A percentile compares a stretch with the other conserved stretches of the same genome.
phyloP scores from a whole-genome alignment of 1,140 invertebrate species.

The Lepidotrigona ventralis region DNA sequence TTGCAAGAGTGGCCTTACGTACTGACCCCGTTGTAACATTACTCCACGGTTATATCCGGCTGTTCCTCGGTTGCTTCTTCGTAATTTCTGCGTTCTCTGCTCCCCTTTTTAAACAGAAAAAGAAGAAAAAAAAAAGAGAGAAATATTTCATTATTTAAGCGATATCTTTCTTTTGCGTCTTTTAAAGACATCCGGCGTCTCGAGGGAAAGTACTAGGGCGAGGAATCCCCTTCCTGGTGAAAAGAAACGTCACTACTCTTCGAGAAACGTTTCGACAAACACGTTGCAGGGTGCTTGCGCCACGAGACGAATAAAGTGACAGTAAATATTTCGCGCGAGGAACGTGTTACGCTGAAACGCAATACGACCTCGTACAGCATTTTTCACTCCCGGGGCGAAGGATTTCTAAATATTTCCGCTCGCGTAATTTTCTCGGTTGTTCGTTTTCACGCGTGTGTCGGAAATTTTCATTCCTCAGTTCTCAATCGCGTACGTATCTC shows the following conservation, averaged over 20 bases:
- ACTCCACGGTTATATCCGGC: not conserved
- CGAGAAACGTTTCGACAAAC: not conserved
- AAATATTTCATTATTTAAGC: slow-evolving; percentile 10
- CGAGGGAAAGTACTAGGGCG: not conserved
- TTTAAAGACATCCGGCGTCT: not conserved
- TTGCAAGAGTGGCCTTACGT: not conserved
- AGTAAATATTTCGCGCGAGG: not conserved
- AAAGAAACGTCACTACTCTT: not conserved
- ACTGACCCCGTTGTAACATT: not conserved
- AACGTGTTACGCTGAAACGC: not conserved
- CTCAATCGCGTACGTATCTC: not conserved
- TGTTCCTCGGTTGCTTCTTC: not conserved
- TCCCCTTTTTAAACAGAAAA: not conserved
- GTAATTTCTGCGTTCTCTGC: not conserved
- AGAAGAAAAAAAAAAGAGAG: too few species aligned
- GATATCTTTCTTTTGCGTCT: not conserved
- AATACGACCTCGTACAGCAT: not conserved
- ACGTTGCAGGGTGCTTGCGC: too few species aligned
- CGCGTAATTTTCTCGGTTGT: slow-evolving; percentile 4
- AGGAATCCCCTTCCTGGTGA: not conserved
- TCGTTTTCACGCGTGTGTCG: too few species aligned
- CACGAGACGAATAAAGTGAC: not conserved
- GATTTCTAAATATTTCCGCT: slow-evolving; percentile 4
- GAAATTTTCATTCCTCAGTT: not conserved
- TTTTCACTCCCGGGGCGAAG: not conserved